Conservation (phyloP, 2,888 invertebrate species). For the Phyllotreta striolata region DNA sequence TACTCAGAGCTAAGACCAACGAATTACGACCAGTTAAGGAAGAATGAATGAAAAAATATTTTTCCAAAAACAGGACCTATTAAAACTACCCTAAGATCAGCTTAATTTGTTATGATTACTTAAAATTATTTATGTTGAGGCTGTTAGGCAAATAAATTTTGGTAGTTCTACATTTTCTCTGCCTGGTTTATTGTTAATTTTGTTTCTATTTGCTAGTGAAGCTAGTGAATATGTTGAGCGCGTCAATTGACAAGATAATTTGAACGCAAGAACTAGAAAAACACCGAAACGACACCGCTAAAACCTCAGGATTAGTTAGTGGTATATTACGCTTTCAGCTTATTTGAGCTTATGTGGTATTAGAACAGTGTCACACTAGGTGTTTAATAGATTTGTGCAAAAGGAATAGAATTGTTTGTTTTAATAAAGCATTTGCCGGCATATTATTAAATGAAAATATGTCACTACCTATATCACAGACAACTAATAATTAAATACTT, state of each 20-base stretch:
- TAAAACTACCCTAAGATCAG: neutral
- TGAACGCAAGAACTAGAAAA: conserved; percentile 39
- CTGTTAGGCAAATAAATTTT: neutral
- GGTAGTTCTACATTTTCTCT: neutral
- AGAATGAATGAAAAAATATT: conserved; percentile 12
- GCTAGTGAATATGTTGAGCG: conserved; percentile 24
- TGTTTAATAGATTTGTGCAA: conserved; percentile 2
- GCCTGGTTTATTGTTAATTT: neutral
- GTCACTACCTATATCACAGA: no score
- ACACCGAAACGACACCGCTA: conserved; percentile 40
- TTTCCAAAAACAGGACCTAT: conserved; percentile 10
- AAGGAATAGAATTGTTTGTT: neutral
- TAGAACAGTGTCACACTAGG: conserved; percentile 33
- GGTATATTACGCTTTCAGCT: conserved; percentile 48
- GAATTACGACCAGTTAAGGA: conserved; percentile 17
- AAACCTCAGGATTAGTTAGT: conserved; percentile 48
- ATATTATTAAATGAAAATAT: no score
- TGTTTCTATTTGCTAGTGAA: neutral
- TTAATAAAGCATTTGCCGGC: neutral
- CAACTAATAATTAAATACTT: conserved; percentile 11
- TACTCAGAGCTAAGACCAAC: conserved; percentile 19
- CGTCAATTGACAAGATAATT: conserved; percentile 45
- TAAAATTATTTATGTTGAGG: neutral
- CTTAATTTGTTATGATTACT: neutral
- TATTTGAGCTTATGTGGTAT: conserved; percentile 46